These are phyloP conservation scores for Gambusia holbrooki DNA, from an alignment of 2,113 vertebrate species.

Conservation along the genomic window DNA sequence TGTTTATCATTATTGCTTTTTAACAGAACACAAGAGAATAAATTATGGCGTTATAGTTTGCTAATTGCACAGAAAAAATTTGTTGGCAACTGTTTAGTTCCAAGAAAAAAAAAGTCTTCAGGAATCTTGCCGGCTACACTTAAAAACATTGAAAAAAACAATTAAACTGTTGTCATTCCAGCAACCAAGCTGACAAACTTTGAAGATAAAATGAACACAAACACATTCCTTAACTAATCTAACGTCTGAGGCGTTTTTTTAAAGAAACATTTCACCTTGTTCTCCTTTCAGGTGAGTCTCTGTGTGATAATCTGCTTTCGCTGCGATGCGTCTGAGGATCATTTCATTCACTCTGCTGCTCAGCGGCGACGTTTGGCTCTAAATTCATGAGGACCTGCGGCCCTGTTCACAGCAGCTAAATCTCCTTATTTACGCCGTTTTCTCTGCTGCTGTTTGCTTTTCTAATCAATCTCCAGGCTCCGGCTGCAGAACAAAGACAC, in stretches of 20 bases:
- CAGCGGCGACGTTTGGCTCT: slow-evolving; percentile 9
- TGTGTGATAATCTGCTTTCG: background rate
- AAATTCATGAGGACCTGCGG: slow-evolving; percentile 19
- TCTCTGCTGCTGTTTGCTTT: slow-evolving; percentile 14
- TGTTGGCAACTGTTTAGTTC: no score
- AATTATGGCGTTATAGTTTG: background rate
- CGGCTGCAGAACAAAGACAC: background rate
- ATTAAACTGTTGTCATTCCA: no score
- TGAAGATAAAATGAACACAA: background rate
- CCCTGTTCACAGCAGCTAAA: slow-evolving; percentile 18
- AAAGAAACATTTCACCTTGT: background rate
- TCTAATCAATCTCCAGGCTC: slow-evolving; percentile 18
- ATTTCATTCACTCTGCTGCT: slow-evolving; percentile 11
- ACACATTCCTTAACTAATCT: background rate
- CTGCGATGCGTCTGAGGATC: background rate
- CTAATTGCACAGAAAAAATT: background rate
- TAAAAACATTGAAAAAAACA: no score
- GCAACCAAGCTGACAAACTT: background rate
- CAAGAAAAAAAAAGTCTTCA: no score
- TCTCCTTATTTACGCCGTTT: slow-evolving; percentile 9
- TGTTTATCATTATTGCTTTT: no score
- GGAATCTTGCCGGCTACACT: no score
- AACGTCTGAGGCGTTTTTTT: background rate
- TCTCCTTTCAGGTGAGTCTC: background rate
- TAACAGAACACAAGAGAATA: no score